These are phyloP conservation scores for Micrasema minimum DNA, from an alignment of 1,140 invertebrate genomes.

Conservation along the genomic window DNA sequence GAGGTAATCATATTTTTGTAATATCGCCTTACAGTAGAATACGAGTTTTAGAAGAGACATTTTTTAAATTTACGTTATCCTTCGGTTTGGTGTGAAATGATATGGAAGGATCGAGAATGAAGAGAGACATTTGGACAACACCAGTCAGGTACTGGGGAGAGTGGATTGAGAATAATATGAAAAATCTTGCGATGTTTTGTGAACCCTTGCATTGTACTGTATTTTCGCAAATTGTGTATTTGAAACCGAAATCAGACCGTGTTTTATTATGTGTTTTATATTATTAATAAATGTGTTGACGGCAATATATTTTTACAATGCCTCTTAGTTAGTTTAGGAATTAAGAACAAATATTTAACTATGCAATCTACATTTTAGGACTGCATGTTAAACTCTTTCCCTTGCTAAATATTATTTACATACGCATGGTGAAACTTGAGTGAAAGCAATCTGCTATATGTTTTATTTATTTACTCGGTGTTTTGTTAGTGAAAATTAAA, in stretches of 20 bases:
- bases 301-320: slow-evolving; percentile 38
- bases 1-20: not conserved
- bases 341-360: slow-evolving; percentile 9
- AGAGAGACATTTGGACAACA: no score
- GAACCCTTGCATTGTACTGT: no score
- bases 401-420: slow-evolving; percentile 36
- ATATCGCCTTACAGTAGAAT: no score
- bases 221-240: slow-evolving; percentile 16
- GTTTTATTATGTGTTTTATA: slow-evolving; percentile 21
- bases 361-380: slow-evolving; percentile 16
- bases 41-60: no score
- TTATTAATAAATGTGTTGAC: slow-evolving; percentile 8
- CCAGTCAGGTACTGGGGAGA: no score
- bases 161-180: no score
- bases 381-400: slow-evolving; percentile 30
- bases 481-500: not conserved
- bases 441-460: slow-evolving; percentile 28
- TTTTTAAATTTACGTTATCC: no score
- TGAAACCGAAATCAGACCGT: slow-evolving; percentile 37
- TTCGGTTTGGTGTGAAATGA: no score
- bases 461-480: slow-evolving; percentile 2
- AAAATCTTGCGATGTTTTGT: no score
- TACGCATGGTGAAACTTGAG: slow-evolving; percentile 25
- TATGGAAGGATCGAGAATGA: no score
- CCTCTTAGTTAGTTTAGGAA: slow-evolving; percentile 12